Base-by-base conservation (phyloP, 2,113 vertebrate species). In the Scolopax mira region DNA sequence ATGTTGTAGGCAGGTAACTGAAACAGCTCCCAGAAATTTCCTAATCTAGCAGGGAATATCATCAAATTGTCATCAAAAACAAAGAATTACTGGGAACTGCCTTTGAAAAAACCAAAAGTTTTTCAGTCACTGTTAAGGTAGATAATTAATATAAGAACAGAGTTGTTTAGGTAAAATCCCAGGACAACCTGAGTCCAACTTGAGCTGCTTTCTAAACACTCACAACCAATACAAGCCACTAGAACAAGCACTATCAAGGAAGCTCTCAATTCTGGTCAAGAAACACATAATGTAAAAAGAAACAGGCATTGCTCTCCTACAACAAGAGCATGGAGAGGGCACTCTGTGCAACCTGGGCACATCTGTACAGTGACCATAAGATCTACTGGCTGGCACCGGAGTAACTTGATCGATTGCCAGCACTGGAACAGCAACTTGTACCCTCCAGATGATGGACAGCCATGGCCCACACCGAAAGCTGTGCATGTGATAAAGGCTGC, bases 361-460 rank as follows among this genome's bases (percentile, higher is more conserved):
- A 4, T 18, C 46, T 46, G 25, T 9, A 42, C 11, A 30, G 35
- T 9, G 39, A 44, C 33, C 9, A 5, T 41, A 31, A 69, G 35
- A 39, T 4, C 13, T 54, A 7, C 11, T 8, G 27, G 6, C 39
- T 79, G 60, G 8, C 41, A 75, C 4, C 39, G 49, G 44, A 85
- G n/a, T 3, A 24, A 60, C 2, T 16, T 3, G 0, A 52, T 6
- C 17, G 1, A 33, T 1, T 24, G 7, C 8, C 8, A 11, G 21
- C 49, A n/a, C 35, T 39, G 16, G n/a, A 10, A 28, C 12, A 14
- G 57, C 52, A 79, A 12, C 44, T 27, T 46, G 44, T 4, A 21
- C 18, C 25, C 78, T 49, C 27, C 37, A 74, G 41, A 8, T 6
- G 33, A 42, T 5, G n/a, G 48, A 17, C 3, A 42, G 57, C 57